These are phyloP conservation scores for Drosophila mimetica DNA, from an alignment of 2,888 invertebrate genomes.

Conservation along the genomic window DNA sequence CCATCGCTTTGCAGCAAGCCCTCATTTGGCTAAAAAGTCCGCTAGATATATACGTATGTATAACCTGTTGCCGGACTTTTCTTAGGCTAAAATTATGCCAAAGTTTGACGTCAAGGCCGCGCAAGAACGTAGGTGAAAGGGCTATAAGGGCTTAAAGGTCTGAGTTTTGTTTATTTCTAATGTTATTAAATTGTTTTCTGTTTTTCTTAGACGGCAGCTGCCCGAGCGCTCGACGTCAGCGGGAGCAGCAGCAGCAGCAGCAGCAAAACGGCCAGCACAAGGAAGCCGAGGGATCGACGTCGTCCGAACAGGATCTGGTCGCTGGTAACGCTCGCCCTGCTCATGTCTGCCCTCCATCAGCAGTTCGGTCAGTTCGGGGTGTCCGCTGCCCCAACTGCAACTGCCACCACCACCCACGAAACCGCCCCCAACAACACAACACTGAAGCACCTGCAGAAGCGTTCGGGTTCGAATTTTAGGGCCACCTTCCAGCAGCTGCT, in stretches of 20 bases:
- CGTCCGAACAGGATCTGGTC: conserved; percentile 27
- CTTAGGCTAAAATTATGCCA: not conserved
- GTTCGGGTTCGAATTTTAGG: conserved; percentile 33
- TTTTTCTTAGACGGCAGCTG: conserved; percentile 64
- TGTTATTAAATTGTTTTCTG: not conserved
- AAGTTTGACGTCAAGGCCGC: conserved; percentile 3
- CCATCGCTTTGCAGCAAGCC: too few relatives aligned
- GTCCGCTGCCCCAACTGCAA: conserved; percentile 17
- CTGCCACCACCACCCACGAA: not conserved
- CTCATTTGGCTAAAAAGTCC: too few relatives aligned
- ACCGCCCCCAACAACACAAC: not conserved
- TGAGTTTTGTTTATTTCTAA: too few relatives aligned
- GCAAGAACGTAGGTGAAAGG: not conserved
- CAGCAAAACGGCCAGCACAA: conserved; percentile 78
- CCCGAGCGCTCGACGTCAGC: conserved; percentile 74
- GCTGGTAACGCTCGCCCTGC: conserved; percentile 49
- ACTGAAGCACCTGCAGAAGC: conserved; percentile 52
- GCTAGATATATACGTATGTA: too few relatives aligned
- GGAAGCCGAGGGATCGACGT: conserved; percentile 41
- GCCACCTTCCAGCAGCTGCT: conserved; percentile 52
- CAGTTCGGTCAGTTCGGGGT: conserved; percentile 24
- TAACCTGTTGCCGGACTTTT: conserved; percentile 2
- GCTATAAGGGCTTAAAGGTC: not conserved
- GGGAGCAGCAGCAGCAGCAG: conserved; percentile 46
- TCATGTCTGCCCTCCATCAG: conserved; percentile 58